Conservation (phyloP, 2,797 vertebrate species). For the Clamator glandarius region DNA sequence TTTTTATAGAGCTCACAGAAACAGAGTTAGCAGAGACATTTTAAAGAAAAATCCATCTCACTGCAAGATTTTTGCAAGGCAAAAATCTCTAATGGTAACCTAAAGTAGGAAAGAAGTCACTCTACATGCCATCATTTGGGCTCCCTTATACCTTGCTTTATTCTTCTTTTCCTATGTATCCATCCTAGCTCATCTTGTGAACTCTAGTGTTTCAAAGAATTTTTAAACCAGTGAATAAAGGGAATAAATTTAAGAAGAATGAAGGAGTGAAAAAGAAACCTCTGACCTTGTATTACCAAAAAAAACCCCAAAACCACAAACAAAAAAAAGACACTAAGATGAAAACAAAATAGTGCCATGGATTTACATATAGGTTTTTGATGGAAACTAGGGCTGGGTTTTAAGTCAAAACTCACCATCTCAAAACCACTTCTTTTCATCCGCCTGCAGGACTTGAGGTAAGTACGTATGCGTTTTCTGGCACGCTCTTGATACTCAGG, state of each 20-base stretch:
- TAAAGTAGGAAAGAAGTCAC: background rate
- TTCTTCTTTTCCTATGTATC: slow-evolving; percentile 12
- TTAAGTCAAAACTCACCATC: slow-evolving; percentile 87
- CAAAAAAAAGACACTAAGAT: slow-evolving; percentile 80
- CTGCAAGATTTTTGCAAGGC: background rate
- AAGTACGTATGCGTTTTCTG: slow-evolving; percentile 88
- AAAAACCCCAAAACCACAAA: slow-evolving; percentile 29
- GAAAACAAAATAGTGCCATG: slow-evolving; percentile 86
- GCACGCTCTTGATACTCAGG: slow-evolving; percentile 89
- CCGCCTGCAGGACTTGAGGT: slow-evolving; percentile 91
- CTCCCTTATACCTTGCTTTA: background rate
- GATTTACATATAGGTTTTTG: slow-evolving; percentile 84
- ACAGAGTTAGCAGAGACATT: background rate
- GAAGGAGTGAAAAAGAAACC: slow-evolving; percentile 70
- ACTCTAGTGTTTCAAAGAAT: background rate
- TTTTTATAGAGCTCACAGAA: slow-evolving; percentile 8
- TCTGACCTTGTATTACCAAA: slow-evolving; percentile 77
- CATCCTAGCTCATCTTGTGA: slow-evolving; percentile 11
- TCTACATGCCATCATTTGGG: background rate
- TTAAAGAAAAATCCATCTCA: slow-evolving; percentile 5
- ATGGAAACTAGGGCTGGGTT: slow-evolving; percentile 86
- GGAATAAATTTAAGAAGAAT: slow-evolving; percentile 75
- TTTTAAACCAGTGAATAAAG: slow-evolving; percentile 63
- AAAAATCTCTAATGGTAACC: slow-evolving; percentile 6
- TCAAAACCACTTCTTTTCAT: slow-evolving; percentile 91